Evolutionary conservation across 2,888 invertebrate species (phyloP).

Genomic region (Brachynemurus nebulosus): DNA sequence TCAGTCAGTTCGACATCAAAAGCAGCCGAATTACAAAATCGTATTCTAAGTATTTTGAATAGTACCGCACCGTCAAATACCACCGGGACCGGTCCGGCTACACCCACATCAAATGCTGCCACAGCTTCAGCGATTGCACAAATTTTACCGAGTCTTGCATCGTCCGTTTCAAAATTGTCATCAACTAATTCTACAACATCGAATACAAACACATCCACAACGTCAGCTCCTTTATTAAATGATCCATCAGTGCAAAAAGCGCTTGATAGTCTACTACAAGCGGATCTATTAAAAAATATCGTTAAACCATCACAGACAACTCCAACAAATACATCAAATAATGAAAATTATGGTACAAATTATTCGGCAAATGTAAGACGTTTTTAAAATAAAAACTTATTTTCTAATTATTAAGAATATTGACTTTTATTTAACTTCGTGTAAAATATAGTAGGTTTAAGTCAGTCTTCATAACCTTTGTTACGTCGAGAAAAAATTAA

Average conservation of each 20-base stretch:
- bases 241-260: constrained; percentile 70
- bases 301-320: constrained; percentile 18
- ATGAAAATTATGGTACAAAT: constrained; percentile 5
- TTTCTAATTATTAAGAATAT: too few species aligned
- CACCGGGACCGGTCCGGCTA: constrained; percentile 18
- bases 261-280: constrained; percentile 50
- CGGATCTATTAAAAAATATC: constrained; percentile 40
- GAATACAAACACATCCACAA: constrained; percentile 28
- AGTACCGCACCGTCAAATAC: constrained; percentile 34
- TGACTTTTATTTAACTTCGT: too few species aligned
- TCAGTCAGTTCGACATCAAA: constrained; percentile 31
- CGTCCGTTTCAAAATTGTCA: constrained; percentile 21
- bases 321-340: background rate
- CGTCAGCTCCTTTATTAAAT: constrained; percentile 46
- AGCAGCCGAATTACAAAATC: constrained; percentile 51
- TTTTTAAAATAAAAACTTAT: too few species aligned
- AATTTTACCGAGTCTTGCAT: constrained; percentile 16
- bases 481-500: too few species aligned
- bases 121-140: constrained; percentile 23
- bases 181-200: constrained; percentile 21
- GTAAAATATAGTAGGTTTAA: too few species aligned
- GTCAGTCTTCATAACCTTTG: too few species aligned
- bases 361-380: constrained; percentile 8
- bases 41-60: constrained; percentile 65
- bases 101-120: constrained; percentile 21